Base-by-base conservation (phyloP, 2,113 vertebrate genomes). In the Podiceps cristatus region DNA sequence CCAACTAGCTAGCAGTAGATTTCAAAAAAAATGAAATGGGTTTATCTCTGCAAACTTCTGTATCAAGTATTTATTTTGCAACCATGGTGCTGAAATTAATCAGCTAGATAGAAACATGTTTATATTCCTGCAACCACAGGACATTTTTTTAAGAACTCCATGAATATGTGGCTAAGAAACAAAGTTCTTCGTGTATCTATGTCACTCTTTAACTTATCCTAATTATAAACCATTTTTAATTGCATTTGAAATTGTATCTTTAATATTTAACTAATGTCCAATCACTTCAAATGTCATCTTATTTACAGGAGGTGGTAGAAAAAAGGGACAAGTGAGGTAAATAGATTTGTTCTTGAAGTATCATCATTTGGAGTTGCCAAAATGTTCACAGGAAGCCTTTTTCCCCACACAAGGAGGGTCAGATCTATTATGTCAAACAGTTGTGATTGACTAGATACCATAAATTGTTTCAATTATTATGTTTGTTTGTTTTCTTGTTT, bases 21-120 rank as follows among this genome's bases (percentile, higher is more conserved):
- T 49, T 24, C 42, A 47, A n/a, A 37, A 52, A 53, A 20, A 9
- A 28, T 50, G 5, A 90, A 90, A 74, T 35, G 11, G 24, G 53
- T 84, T 93, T 88, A 84, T 84, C 87, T 88, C 75, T 78, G 49
- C 66, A 92, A 94, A 90, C 27, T 89, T 81, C 73, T 86, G 66
- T 50, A 77, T 20, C 49, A 37, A 80, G 59, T 93, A 95, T 97
- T 97, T 96, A 92, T 93, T 96, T 95, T 96, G 92, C 95, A 96
- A 90, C 90, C 85, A 95, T 96, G 93, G 93, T 83, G 50, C 92
- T 75, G 44, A 88, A 94, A 77, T 93, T 66, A 95, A 93, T 95
- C 81, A 93, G 45, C 35, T 33, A 69, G 92, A 80, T n/a, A 91
- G 59, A 92, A 55, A 82, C 2, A 25, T 85, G 45, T 94, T 96